phyloP scores from a whole-genome alignment of 2,888 invertebrate genomes.

The Acleris cristana region DNA sequence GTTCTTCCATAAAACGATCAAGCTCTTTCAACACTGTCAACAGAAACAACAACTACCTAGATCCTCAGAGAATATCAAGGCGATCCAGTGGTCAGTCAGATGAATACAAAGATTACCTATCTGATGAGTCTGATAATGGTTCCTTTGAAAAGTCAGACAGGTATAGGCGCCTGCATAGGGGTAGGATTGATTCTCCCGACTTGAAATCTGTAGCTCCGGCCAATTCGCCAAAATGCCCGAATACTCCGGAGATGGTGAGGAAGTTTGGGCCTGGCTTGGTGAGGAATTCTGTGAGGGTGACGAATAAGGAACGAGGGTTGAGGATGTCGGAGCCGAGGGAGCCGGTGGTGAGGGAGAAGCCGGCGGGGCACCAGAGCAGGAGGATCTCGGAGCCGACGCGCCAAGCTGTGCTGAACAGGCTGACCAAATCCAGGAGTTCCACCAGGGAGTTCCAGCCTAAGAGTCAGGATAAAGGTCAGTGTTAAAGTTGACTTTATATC shows the following conservation, averaged over 20 bases:
- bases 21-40: conserved; percentile 86
- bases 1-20: conserved; percentile 85
- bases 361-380: conserved; percentile 71
- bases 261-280: conserved; percentile 82
- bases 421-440: conserved; percentile 78
- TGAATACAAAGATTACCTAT: conserved; percentile 63
- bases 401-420: conserved; percentile 69
- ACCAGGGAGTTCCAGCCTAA: conserved; percentile 76
- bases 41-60: conserved; percentile 72
- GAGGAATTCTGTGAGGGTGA: conserved; percentile 69
- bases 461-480: conserved; percentile 70
- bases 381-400: conserved; percentile 70
- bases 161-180: conserved; percentile 89
- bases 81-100: conserved; percentile 70
- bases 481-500: background rate
- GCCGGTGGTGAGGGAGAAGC: conserved; percentile 65
- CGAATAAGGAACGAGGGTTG: conserved; percentile 74
- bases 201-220: conserved; percentile 74
- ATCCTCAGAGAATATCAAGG: conserved; percentile 57
- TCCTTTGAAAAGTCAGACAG: conserved; percentile 73
- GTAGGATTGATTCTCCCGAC: conserved; percentile 84
- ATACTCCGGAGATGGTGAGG: conserved; percentile 85
- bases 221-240: conserved; percentile 83
- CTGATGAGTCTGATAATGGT: conserved; percentile 76
- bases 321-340: conserved; percentile 83